These are phyloP conservation scores for Cordylochernes scorpioides DNA, from an alignment of 2,888 invertebrate species.

Conservation along the genomic window DNA sequence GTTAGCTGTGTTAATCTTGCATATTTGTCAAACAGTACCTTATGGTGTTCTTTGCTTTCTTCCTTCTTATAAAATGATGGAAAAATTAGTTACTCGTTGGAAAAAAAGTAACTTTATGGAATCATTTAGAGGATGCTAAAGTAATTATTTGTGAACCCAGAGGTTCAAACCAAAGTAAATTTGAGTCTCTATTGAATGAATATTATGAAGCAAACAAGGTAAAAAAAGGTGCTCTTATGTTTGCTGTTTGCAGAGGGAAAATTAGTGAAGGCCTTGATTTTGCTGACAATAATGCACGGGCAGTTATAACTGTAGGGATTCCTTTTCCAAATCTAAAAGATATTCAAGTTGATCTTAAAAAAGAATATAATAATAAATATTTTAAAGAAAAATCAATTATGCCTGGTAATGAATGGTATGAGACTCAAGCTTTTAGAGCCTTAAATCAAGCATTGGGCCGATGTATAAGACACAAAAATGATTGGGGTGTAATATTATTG, in stretches of 20 bases:
- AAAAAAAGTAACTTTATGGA: conserved; percentile 28
- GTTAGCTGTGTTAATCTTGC: conserved; percentile 51
- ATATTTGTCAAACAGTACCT: conserved; percentile 53
- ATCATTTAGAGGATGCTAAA: conserved; percentile 23
- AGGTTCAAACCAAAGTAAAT: conserved; percentile 26
- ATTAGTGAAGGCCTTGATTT: conserved; percentile 79
- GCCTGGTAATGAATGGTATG: conserved; percentile 35
- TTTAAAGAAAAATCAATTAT: conserved; percentile 25
- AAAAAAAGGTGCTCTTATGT: conserved; percentile 50
- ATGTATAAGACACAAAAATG: conserved; percentile 41
- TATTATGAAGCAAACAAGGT: conserved; percentile 23
- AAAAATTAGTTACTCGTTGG: conserved; percentile 54
- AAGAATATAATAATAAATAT: conserved; percentile 52
- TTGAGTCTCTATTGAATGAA: conserved; percentile 32
- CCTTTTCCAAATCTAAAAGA: conserved; percentile 85
- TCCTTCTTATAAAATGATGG: conserved; percentile 78
- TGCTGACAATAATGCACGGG: conserved; percentile 75
- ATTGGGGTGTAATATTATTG: conserved; percentile 54
- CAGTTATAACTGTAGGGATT: conserved; percentile 77
- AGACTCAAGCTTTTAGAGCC: conserved; percentile 41
- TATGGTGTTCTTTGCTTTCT: conserved; percentile 84
- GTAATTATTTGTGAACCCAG: conserved; percentile 10
- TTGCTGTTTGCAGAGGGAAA: conserved; percentile 92
- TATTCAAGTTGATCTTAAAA: conserved; percentile 70
- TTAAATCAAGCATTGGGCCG: conserved; percentile 55